These are phyloP conservation scores for Numida meleagris DNA, from an alignment of 2,113 vertebrate species.

Conservation along the genomic window DNA sequence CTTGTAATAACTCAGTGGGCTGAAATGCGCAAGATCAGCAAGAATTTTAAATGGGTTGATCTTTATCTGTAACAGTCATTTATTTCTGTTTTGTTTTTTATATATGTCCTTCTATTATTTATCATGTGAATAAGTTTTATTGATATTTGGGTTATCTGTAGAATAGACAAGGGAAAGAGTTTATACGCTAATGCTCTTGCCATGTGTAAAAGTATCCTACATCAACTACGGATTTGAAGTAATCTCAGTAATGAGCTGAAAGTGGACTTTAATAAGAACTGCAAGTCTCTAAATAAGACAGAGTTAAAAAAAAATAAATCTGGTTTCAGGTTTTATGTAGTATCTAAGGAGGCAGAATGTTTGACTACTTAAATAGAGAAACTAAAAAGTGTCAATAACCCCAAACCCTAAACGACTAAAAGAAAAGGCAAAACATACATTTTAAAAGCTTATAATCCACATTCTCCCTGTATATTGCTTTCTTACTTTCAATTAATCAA, in stretches of 20 bases:
- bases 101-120: not conserved
- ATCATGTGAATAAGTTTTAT: not conserved
- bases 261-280: not conserved
- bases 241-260: not conserved
- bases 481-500: not conserved
- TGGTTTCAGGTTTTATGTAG: not conserved
- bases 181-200: not conserved
- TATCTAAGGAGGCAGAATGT: not conserved
- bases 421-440: not conserved
- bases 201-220: not conserved
- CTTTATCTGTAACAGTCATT: not conserved
- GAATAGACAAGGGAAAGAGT: not conserved
- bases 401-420: rapidly evolving
- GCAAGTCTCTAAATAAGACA: not conserved
- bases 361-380: not conserved
- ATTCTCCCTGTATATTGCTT: not conserved
- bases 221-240: not conserved
- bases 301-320: not conserved
- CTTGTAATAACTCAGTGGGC: not conserved
- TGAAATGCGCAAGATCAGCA: not conserved
- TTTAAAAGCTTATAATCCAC: not conserved
- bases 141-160: not conserved
- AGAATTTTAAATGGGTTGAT: not conserved
- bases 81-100: not conserved
- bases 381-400: not conserved